phyloP scores from a whole-genome alignment of 1,140 invertebrate genomes.

The Steinernema feltiae region DNA sequence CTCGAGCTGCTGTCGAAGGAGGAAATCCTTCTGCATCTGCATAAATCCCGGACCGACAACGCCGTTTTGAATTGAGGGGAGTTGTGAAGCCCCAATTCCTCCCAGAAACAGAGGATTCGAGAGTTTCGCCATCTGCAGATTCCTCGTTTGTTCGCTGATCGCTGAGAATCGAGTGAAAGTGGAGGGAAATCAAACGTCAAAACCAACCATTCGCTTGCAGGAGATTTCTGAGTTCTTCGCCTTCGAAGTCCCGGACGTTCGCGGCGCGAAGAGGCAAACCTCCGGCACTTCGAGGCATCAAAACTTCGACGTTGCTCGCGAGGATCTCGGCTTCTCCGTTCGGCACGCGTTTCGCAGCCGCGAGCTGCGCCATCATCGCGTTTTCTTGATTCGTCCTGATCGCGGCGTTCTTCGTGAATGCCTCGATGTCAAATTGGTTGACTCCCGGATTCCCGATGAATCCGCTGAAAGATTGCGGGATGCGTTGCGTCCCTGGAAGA shows the following conservation, averaged over 20 bases:
- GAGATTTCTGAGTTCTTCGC: neutral
- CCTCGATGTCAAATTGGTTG: conserved; percentile 7
- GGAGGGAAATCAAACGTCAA: neutral
- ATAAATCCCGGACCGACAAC: neutral
- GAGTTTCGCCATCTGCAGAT: neutral
- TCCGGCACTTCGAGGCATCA: neutral
- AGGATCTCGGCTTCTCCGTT: neutral
- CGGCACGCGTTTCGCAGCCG: neutral
- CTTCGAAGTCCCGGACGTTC: neutral
- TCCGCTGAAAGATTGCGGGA: neutral
- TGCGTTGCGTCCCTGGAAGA: conserved; percentile 1
- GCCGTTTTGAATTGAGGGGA: neutral
- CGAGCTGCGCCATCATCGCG: neutral
- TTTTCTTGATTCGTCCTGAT: neutral
- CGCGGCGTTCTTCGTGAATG: neutral
- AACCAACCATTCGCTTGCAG: neutral
- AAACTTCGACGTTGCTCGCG: neutral
- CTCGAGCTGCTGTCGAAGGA: neutral
- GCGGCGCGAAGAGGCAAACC: neutral
- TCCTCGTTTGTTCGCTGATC: neutral
- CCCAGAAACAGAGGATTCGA: neutral
- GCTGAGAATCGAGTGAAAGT: neutral
- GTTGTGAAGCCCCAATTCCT: neutral
- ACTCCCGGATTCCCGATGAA: neutral
- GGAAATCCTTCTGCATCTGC: neutral